These are phyloP conservation scores for Ischnus inquisitorius DNA, from an alignment of 2,888 invertebrate genomes.

Conservation along the genomic window DNA sequence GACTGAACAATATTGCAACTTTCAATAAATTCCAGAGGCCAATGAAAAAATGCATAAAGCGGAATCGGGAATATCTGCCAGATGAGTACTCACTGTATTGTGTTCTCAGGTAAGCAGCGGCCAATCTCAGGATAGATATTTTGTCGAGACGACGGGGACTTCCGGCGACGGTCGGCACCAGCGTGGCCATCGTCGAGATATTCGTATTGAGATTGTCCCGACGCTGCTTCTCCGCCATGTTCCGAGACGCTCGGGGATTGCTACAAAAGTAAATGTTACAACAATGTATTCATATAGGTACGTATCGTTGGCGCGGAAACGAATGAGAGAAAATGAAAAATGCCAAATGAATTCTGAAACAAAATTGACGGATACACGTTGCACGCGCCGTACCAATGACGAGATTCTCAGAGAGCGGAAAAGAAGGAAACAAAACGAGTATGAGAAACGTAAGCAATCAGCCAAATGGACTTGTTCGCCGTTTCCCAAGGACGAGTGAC, in stretches of 20 bases:
- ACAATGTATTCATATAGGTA: neutral
- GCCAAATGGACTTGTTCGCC: neutral
- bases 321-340: neutral
- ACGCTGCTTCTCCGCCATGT: constrained; percentile 96
- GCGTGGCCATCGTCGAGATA: constrained; percentile 92
- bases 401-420: neutral
- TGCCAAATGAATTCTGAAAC: neutral
- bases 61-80: neutral
- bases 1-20: too few species aligned
- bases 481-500: neutral
- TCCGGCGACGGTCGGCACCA: constrained; percentile 94
- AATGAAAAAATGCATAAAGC: too few species aligned
- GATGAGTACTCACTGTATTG: constrained; percentile 88
- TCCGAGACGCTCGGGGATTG: constrained; percentile 93
- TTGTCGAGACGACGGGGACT: constrained; percentile 95
- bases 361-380: neutral
- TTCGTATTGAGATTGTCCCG: constrained; percentile 95
- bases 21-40: too few species aligned
- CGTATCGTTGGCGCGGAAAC: neutral
- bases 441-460: neutral
- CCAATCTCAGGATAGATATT: constrained; percentile 94
- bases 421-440: neutral
- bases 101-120: constrained; percentile 94
- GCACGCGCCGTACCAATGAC: neutral
- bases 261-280: constrained; percentile 85